Base-by-base conservation (phyloP, 2,797 vertebrate genomes). In the Mionectes olivaceus region DNA sequence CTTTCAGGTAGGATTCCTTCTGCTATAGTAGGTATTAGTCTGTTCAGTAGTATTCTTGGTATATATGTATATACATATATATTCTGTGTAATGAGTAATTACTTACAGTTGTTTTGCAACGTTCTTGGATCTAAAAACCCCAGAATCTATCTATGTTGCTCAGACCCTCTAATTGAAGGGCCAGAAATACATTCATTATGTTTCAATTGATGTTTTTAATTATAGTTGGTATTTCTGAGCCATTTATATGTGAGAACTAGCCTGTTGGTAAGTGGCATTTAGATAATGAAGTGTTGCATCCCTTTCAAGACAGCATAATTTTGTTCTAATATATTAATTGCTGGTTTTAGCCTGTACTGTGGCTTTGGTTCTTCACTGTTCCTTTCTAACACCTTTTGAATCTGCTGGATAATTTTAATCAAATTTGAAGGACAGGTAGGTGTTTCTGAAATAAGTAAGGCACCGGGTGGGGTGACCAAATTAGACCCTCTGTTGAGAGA, bases 241-340 rank as follows among this genome's bases (percentile, higher is more conserved):
- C 78, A 65, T 93, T 83, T 92, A 68, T 39, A 37, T 87, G 61
- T 59, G 78, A 89, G 83, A 95, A 60, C 56, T 94, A 81, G 86
- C 86, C 86, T 77, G 68, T 80, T 89, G 81, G 64, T 84, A 90
- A 92, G 88, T 95, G 96, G 88, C 94, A 93, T 94, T 97, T 96
- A 87, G 81, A 74, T 92, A 92, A 95, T 89, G 90, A 96, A 89
- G 86, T 68, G 56, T 90, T 90, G 63, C 52, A 87, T 90, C 60
- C 68, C 80, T 90, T 79, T 95, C 78, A 87, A 93, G 83, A 68
- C 37, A 70, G 47, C 9, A 2, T 60, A 70, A 68, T 90, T 86
- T 67, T 63, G 67, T 92, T 87, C 83, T 95, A 93, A 92, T 95
- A 75, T 57, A 84, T 90, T 94, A 96, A 90, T 95, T 87, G 47